Base-by-base conservation (phyloP, 2,797 vertebrate species). In the Muscicapa comitata region DNA sequence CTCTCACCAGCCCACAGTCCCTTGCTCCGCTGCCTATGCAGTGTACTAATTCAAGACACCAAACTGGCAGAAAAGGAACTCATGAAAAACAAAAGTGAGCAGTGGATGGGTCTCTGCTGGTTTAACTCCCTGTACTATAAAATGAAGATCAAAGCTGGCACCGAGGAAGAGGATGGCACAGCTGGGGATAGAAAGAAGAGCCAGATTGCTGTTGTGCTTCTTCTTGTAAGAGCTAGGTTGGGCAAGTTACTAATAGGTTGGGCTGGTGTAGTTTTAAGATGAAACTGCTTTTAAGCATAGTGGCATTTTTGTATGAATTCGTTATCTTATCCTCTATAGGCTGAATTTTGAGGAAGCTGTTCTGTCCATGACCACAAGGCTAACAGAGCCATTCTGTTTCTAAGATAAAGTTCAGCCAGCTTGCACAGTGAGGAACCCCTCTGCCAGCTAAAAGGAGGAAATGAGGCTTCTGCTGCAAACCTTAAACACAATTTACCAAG, bases 361-460 rank as follows among this genome's bases (percentile, higher is more conserved):
- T 47, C 35, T 19, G 16, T 3, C 31, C 6, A 0, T 9, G 42
- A 61, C 42, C 17, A n/a, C 1, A 1, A 25, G 13, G 4, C 72
- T 53, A 59, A 59, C 5, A 33, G 7, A 65, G 9, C 50, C 1
- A 0, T 31, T n/a, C 19, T 21, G 3, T 20, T 33, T 35, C 16
- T 16, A 62, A 62, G 14, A 18, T n/a, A 45, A 86, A 51, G 14
- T 31, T 37, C 78, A 57, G 59, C 6, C 37, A 47, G 11, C 9
- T 43, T 16, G 28, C 13, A 6, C 0, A 0, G 37, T 3, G 17
- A 72, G 17, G 7, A 66, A 10, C 2, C 4, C 18, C 21, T 21
- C n/a, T 66, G 11, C n/a, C 51, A 86, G 21, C 24, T 50, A 18
- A 55, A 23, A 67, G 21, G 26, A 68, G 15, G 61, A 77, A 62